Conservation (phyloP, 2,797 vertebrate genomes). For the Naso thynnoides region DNA sequence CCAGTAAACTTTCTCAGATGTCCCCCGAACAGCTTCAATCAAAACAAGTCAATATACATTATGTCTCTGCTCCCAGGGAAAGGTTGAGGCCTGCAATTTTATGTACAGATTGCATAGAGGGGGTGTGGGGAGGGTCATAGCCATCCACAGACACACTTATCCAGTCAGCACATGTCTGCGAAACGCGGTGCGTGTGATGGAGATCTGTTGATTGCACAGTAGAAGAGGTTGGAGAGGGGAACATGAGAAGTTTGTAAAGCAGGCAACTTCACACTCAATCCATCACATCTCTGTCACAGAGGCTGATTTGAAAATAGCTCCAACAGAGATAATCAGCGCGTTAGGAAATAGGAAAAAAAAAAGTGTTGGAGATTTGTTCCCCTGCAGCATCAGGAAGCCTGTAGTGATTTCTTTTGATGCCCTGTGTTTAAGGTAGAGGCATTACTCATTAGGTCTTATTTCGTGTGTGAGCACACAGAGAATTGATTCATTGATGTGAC, state of each 20-base stretch:
- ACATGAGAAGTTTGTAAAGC: slow-evolving; percentile 49
- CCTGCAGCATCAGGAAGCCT: slow-evolving; percentile 34
- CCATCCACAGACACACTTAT: slow-evolving; percentile 38
- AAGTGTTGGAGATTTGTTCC: slow-evolving; percentile 12
- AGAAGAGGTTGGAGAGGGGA: slow-evolving; percentile 8
- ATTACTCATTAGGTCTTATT: slow-evolving; percentile 74
- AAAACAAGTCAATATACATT: slow-evolving; percentile 71
- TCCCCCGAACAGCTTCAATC: slow-evolving; percentile 62
- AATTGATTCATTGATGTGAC: slow-evolving; percentile 72
- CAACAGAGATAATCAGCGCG: slow-evolving; percentile 40
- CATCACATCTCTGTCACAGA: slow-evolving; percentile 39
- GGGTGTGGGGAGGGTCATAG: not conserved
- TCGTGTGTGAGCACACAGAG: slow-evolving; percentile 72
- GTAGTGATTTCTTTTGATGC: slow-evolving; percentile 60
- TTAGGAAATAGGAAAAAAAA: slow-evolving; percentile 16
- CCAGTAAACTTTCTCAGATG: slow-evolving; percentile 69
- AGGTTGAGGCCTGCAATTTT: slow-evolving; percentile 57
- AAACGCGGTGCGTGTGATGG: slow-evolving; percentile 35
- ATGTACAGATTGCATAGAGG: slow-evolving; percentile 43
- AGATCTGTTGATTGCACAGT: slow-evolving; percentile 55
- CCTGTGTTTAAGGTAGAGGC: slow-evolving; percentile 62
- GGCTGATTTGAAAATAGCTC: slow-evolving; percentile 34
- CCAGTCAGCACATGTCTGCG: slow-evolving; percentile 59
- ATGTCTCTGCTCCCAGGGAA: slow-evolving; percentile 40
- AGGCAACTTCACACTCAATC: slow-evolving; percentile 35